Evolutionary conservation across 1,140 invertebrate species (phyloP), one percentile per base, ranked within the genome.

Genomic region (Leptonema lineaticorne): DNA sequence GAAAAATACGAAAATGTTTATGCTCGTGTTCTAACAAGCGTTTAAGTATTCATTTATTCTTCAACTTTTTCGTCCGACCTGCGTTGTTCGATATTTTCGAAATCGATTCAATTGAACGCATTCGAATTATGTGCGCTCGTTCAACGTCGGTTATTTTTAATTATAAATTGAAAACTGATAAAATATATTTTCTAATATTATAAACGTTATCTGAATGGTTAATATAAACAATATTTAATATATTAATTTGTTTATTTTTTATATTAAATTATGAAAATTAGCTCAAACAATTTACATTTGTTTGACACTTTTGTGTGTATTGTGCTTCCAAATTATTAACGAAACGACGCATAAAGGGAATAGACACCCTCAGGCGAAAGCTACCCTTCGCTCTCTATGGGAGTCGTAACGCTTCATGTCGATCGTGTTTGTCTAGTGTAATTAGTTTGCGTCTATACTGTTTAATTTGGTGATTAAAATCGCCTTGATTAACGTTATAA

Each of bases 381-480:
- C 37, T 2, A 11, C 9, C 9, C 37, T 16, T 16, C 37, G 9
- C 2, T 41, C 37, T 14, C 2, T 16, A 14, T 14, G 9, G 9
- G 50, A 22, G 14, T 26, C 24, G 8, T 9, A 20, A 24, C 37
- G 16, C 37, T 41, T 29, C 57, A 14, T 37, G 30, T 59, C 57
- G 57, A 59, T 59, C 28, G 57, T 59, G 57, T 59, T 59, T 59
- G 57, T 33, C 28, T 59, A 59, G 57, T 37, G 28, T 33, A 59
- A 59, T 59, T 59, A 37, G 28, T 59, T 59, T 59, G 30, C 57
- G 50, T 16, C 28, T 59, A 9, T 33, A 59, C 33, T 59, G 57
- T 59, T 59, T 59, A 59, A 59, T 59, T 59, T 59, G 24, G 30
- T 59, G 30, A 59, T 59, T 59, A 59, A 59, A 59, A 59, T 59